Evolutionary conservation across 2,797 vertebrate genomes (phyloP).

Genomic region (Knipowitschia caucasica): DNA sequence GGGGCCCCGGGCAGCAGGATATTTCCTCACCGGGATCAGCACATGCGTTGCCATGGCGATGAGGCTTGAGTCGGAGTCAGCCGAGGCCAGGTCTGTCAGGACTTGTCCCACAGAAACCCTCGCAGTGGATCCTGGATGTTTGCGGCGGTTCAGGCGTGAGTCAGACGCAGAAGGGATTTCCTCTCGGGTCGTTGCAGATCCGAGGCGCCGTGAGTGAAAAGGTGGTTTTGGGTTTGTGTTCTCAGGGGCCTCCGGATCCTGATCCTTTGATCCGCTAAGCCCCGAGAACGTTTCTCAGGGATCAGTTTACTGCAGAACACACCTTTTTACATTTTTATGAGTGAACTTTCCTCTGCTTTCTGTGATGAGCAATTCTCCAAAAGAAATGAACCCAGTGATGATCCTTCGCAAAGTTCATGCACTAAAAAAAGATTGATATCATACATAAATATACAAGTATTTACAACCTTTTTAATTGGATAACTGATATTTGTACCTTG

Average conservation of each 20-base stretch:
- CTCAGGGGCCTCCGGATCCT: background rate
- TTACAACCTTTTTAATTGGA: too few relatives aligned
- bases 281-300: conserved; percentile 3
- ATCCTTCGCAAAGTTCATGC: too few relatives aligned
- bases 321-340: conserved; percentile 6
- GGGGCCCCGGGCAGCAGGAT: conserved; percentile 41
- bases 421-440: too few relatives aligned
- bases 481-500: too few relatives aligned
- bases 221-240: background rate
- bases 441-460: too few relatives aligned
- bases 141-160: conserved; percentile 9
- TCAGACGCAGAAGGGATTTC: conserved; percentile 12
- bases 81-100: conserved; percentile 24
- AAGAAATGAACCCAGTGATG: background rate
- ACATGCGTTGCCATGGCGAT: conserved; percentile 45
- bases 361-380: background rate
- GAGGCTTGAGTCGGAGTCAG: conserved; percentile 24
- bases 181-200: background rate
- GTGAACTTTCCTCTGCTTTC: conserved; percentile 1
- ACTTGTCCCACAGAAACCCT: conserved; percentile 36
- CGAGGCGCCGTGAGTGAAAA: background rate
- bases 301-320: conserved; percentile 7
- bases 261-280: conserved; percentile 9
- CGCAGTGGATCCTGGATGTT: conserved; percentile 3
- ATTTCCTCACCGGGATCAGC: conserved; percentile 53